phyloP scores from a whole-genome alignment of 2,888 invertebrate genomes.

The Leptarthrus brevirostris region DNA sequence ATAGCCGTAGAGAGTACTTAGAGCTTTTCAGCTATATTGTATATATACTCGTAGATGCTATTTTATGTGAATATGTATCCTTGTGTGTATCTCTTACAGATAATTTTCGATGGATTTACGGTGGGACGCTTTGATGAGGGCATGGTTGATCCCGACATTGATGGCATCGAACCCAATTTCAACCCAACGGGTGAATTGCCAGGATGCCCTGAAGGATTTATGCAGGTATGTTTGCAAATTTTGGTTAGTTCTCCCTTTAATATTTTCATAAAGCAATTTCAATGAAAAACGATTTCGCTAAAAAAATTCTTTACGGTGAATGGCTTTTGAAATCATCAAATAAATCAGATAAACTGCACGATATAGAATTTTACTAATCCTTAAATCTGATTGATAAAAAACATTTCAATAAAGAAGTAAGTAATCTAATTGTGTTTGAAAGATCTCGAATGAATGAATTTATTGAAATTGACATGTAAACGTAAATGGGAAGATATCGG shows the following conservation, averaged over 20 bases:
- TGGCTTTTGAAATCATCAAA: too few relatives aligned
- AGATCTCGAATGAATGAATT: too few relatives aligned
- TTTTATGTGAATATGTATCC: neutral
- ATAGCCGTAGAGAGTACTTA: too few relatives aligned
- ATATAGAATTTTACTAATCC: too few relatives aligned
- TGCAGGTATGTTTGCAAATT: conserved; percentile 72
- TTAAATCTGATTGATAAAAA: too few relatives aligned
- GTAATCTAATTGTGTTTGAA: too few relatives aligned
- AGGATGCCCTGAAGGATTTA: conserved; percentile 89
- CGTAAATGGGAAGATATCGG: too few relatives aligned
- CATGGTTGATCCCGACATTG: conserved; percentile 66
- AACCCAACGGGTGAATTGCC: conserved; percentile 72
- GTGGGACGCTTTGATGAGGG: conserved; percentile 84
- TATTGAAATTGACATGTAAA: too few relatives aligned
- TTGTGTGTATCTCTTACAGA: conserved; percentile 65
- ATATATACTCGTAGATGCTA: neutral
- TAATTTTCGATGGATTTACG: conserved; percentile 89
- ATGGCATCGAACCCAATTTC: conserved; percentile 66
- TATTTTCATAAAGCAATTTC: conserved; percentile 23
- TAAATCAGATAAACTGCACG: too few relatives aligned
- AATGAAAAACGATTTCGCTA: neutral
- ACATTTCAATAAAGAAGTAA: too few relatives aligned
- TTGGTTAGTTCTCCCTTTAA: conserved; percentile 1
- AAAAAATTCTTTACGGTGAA: neutral
- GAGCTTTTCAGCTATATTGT: too few relatives aligned